Percentiles rank a stretch among this genome's conserved stretches.
These are phyloP conservation scores for Branchellion lobata DNA, from an alignment of 2,888 invertebrate genomes.

Conservation along the genomic window DNA sequence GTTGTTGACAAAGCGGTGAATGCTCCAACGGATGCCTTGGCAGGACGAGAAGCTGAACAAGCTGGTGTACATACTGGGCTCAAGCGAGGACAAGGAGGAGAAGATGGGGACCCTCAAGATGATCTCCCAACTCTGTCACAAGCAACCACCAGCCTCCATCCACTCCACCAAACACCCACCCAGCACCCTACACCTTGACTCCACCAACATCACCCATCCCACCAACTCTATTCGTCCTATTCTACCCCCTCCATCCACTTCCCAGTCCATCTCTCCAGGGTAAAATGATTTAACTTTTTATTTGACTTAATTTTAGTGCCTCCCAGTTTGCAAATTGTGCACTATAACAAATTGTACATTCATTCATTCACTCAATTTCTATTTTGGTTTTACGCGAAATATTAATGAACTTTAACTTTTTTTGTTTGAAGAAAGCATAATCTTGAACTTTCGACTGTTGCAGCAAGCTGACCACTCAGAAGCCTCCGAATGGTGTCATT, in stretches of 20 bases:
- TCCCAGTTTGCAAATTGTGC: too few relatives aligned
- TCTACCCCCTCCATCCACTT: not conserved
- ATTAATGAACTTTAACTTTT: not conserved
- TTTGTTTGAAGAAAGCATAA: not conserved
- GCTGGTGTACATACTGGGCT: constrained; percentile 46
- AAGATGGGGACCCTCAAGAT: constrained; percentile 41
- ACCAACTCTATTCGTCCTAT: not conserved
- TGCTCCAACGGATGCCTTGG: too few relatives aligned
- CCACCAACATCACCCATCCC: not conserved
- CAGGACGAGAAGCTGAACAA: constrained; percentile 41
- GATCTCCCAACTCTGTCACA: constrained; percentile 28
- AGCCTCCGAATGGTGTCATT: not conserved
- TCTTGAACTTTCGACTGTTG: not conserved
- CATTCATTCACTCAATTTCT: not conserved
- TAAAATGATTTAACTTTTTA: too few relatives aligned
- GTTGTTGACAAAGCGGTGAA: too few relatives aligned
- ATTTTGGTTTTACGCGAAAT: not conserved
- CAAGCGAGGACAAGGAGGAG: constrained; percentile 43
- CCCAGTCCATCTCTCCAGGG: too few relatives aligned
- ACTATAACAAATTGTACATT: not conserved
- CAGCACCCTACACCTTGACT: too few relatives aligned
- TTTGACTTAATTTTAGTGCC: too few relatives aligned
- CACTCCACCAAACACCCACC: too few relatives aligned
- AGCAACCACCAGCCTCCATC: not conserved
- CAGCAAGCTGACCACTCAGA: not conserved